Percentiles rank a stretch among this genome's conserved stretches.
These are phyloP conservation scores for Pheosia tremula DNA, from an alignment of 2,888 invertebrate genomes.

Conservation along the genomic window DNA sequence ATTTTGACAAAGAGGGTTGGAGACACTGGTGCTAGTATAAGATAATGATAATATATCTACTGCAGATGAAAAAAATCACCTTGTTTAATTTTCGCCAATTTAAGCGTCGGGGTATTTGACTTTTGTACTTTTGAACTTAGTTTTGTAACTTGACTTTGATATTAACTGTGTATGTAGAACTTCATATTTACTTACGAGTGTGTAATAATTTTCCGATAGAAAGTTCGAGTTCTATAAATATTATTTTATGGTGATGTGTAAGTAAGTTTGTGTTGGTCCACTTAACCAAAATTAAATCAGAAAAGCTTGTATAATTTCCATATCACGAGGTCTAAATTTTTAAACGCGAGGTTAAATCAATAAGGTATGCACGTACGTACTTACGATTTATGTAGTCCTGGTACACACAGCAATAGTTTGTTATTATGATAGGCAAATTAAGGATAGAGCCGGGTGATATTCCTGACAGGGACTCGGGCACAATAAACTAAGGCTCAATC, in stretches of 20 bases:
- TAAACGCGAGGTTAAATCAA: no score
- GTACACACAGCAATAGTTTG: neutral
- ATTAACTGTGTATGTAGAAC: neutral
- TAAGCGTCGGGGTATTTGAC: neutral
- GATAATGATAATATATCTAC: no score
- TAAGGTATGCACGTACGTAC: neutral
- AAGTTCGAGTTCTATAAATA: neutral
- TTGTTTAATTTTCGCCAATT: neutral
- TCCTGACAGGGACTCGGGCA: neutral
- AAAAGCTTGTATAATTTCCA: no score
- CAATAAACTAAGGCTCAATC: constrained; percentile 5
- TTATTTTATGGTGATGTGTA: no score
- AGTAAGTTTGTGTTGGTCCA: no score
- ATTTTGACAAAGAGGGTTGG: no score
- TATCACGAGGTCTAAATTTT: no score
- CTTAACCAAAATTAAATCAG: no score
- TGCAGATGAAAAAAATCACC: no score
- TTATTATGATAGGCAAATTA: neutral
- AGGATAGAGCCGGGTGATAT: no score
- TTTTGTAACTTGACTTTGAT: neutral
- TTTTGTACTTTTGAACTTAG: neutral
- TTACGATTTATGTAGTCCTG: neutral
- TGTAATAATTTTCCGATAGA: neutral
- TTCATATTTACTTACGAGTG: neutral
- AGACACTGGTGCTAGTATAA: no score